Base-by-base conservation (phyloP, 2,888 invertebrate genomes). In the Tuta absoluta region DNA sequence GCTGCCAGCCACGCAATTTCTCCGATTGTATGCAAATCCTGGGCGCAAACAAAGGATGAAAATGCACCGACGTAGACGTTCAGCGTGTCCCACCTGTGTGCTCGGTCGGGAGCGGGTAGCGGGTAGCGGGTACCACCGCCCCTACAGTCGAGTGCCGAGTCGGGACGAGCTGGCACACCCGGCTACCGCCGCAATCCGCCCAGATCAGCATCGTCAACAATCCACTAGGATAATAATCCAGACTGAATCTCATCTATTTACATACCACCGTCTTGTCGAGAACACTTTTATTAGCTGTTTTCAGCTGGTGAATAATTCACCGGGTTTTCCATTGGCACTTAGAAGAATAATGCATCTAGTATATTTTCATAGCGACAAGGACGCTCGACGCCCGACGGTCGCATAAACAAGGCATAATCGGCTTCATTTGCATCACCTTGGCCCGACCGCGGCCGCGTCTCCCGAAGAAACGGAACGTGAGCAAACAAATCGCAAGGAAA, bases 1-100 rank as follows among this genome's bases (percentile, higher is more conserved):
- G 76, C 78, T 80, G 80, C 79, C 78, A 84, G 78, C 82, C 82
- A 86, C 85, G 86, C 86, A 89, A 90, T 88, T 89, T 89, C 87
- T 84, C 85, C 86, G 85, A 89, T 89, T 90, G 89, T 88, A 89
- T 90, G 89, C 87, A 89, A 90, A 90, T 88, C 88, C 86, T 84
- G 77, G 74, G 76, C 74, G 83, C 86, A 90, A 89, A 89, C 88
- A 90, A 88, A 86, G 88, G 86, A 86, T 86, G 87, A 86, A 88
- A 89, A 86, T 87, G 84, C 82, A 84, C 80, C 79, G 81, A 83
- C 78, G 81, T 80, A 87, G 85, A 86, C 85, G 83, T 83, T 83
- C 79, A 76, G 75, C 80, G 76, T 73, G 75, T 81, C 80, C 81
- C 84, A 86, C 83, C 85, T 84, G 86, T 83, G 81, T 75, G 76